These are phyloP conservation scores for Prunella himalayana DNA, from an alignment of 2,113 vertebrate genomes.

Conservation along the genomic window DNA sequence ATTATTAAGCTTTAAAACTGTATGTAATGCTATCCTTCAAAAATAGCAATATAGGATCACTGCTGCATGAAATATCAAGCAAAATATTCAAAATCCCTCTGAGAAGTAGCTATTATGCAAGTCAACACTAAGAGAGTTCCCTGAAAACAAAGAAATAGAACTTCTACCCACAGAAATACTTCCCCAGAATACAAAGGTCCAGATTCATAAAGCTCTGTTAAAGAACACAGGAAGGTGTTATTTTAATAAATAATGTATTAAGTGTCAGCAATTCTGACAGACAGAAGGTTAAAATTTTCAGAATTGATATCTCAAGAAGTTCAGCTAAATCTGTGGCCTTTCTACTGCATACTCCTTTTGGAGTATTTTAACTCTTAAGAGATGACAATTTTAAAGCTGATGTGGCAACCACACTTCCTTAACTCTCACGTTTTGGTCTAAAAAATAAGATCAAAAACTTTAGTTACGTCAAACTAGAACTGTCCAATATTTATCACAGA, in stretches of 20 bases:
- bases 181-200: neutral
- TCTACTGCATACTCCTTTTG: neutral
- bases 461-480: neutral
- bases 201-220: neutral
- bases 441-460: neutral
- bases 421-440: neutral
- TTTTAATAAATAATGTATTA: neutral
- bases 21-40: neutral
- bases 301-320: neutral
- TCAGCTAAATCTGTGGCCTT: neutral
- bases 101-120: neutral
- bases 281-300: neutral
- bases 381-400: neutral
- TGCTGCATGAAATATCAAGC: neutral
- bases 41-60: neutral
- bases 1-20: neutral
- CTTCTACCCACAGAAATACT: neutral
- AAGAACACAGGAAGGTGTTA: neutral
- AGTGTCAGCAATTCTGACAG: neutral
- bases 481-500: neutral
- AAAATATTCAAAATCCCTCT: neutral
- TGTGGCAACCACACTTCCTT: neutral
- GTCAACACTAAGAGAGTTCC: accelerated
- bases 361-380: neutral
- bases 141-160: neutral